Conservation (phyloP, 2,888 invertebrate genomes). For the Leptinotarsa peninsularis region DNA sequence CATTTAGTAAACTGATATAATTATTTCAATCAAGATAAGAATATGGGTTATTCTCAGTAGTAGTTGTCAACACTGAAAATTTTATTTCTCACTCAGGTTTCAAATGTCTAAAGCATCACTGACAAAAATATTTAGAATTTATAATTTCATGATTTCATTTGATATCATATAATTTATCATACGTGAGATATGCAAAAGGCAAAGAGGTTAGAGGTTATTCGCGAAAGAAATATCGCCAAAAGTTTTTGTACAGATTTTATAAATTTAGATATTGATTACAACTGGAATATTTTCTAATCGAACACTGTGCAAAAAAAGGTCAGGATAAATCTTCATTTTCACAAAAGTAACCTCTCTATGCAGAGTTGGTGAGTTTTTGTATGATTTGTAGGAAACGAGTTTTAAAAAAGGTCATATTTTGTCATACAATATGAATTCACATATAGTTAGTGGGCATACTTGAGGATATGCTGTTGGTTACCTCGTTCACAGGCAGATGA, state of each 20-base stretch:
- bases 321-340: no score
- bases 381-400: no score
- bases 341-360: no score
- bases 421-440: no score
- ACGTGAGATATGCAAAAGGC: no score
- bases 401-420: no score
- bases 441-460: no score
- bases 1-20: neutral
- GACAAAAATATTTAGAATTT: neutral
- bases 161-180: no score
- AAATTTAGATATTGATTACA: neutral
- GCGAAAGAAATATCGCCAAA: neutral
- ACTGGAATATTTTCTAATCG: neutral
- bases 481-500: no score
- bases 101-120: constrained; percentile 32
- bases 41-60: neutral
- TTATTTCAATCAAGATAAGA: neutral
- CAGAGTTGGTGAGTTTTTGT: no score
- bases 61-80: neutral
- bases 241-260: neutral
- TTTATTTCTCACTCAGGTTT: constrained; percentile 28
- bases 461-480: no score
- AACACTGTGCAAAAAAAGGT: neutral
- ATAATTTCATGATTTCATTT: no score
- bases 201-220: neutral